Evolutionary conservation across 2,797 vertebrate genomes (phyloP), one percentile per base, ranked within the genome.

Genomic region (Crocidura indochinensis): DNA sequence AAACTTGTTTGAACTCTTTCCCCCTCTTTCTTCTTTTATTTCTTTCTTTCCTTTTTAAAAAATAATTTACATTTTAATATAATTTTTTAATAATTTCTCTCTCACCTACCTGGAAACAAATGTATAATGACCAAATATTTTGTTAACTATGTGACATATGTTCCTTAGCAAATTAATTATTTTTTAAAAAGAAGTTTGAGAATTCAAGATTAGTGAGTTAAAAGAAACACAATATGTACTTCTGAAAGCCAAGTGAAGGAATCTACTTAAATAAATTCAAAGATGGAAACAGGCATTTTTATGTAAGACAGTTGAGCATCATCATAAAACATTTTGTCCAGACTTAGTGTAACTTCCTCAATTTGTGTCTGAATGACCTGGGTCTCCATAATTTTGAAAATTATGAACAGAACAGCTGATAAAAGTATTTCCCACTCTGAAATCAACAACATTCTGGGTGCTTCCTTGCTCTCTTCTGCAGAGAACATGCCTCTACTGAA

Each of bases 291-390:
- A 51, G 29, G 29, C 46, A 51, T 10, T 51, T 82, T 87, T 77
- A 76, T 82, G 9, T 93, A 71, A 83, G 11, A 76, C 27, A 69
- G 17, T 84, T 80, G 31, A 92, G 86, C 44, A 80, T 77, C 10
- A 26, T 19, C 46, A 27, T 20, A 49, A 64, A 75, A 49, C n/a
- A 17, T 24, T 73, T 77, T 68, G 10, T 24, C 31, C 49, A 14
- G 31, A 74, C n/a, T 47, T 46, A 38, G 68, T 22, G 3, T 15
- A 53, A 17, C 19, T 82, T 83, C 83, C 62, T 60, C 72, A 78
- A 31, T 75, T 51, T 68, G 6, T 82, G 17, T 88, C 38, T 31
- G 53, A 69, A 6, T 64, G 75, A 44, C 56, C n/a, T 81, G 15
- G 12, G 20, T 49, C 69, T n/a, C 31, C 56, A 9, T 24, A 56